Percentiles rank a stretch among this genome's conserved stretches.
These are phyloP conservation scores for Poecile montanus DNA, from an alignment of 2,797 vertebrate genomes.

Conservation along the genomic window DNA sequence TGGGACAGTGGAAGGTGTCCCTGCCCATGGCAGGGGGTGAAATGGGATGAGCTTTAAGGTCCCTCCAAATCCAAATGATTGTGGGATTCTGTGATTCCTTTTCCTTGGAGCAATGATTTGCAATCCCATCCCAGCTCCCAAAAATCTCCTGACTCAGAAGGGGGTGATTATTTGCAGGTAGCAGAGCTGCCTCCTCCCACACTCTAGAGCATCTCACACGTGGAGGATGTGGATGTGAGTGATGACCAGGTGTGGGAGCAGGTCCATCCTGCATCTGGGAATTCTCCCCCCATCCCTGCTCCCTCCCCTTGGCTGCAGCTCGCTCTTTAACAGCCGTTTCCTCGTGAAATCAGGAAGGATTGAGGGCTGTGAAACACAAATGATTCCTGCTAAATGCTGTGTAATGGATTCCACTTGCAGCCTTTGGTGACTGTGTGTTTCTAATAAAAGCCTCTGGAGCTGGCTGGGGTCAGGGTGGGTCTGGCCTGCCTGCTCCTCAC, in stretches of 20 bases:
- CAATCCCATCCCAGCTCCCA: not conserved
- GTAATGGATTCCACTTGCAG: slow-evolving; percentile 32
- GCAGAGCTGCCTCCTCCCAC: not conserved
- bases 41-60: rapidly evolving
- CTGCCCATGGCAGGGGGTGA: not conserved
- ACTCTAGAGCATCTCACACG: not conserved
- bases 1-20: not conserved
- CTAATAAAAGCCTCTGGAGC: not conserved
- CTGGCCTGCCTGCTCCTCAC: rapidly evolving
- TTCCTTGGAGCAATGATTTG: not conserved
- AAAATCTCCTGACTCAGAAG: not conserved
- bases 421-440: not conserved
- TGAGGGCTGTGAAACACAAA: not conserved
- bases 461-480: not conserved
- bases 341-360: not conserved
- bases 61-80: not conserved
- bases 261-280: rapidly evolving
- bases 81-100: not conserved
- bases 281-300: not conserved
- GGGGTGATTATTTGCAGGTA: not conserved
- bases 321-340: not conserved
- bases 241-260: not conserved
- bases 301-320: not conserved
- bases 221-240: not conserved
- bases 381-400: not conserved